Evolutionary conservation across 1,140 invertebrate species (phyloP), one percentile per base, ranked within the genome.

Genomic region (Papilio helenus): DNA sequence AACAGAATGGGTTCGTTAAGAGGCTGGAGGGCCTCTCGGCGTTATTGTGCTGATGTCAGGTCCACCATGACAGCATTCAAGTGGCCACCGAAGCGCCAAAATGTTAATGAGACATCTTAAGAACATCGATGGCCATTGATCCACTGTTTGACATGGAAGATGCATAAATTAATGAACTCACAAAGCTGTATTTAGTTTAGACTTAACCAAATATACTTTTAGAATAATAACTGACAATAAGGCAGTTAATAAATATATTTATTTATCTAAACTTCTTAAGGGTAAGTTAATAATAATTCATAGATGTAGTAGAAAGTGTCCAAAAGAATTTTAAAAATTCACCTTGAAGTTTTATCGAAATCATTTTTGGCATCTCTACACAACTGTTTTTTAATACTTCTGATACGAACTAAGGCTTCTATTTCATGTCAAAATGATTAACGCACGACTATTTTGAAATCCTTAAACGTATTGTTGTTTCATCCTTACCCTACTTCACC

Each of bases 1-100:
- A 84, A 90, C 88, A 93, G 90, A 94, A 94, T 94, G 86, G 88
- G 81, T 91, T 94, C 92, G 92, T 94, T 94, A 93, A 90, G 91
- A 89, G 86, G 77, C 86, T 89, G 79, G 76, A 94, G 90, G 82
- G 90, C 90, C 79, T 65, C 92, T 93, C 83, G 81, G 85, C 82
- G 83, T 84, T 81, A 89, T 92, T 93, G 88, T 92, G 87, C 89
- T 81, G 87, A 87, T 85, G 88, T 89, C 91, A 89, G 87, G 68
- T 84, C 82, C 85, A 82, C 82, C 72, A 79, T 85, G 86, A 86
- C 86, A 83, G 83, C 68, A 74, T 79, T 87, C 83, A 82, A 90
- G 87, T 85, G 85, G 84, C 80, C 81, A 82, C 84, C 80, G 83
- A 84, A 79, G 79, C 86, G 89, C 91, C 90, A 90, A 92, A 93